phyloP scores from a whole-genome alignment of 2,797 vertebrate species.

The Epinephelus coioides region DNA sequence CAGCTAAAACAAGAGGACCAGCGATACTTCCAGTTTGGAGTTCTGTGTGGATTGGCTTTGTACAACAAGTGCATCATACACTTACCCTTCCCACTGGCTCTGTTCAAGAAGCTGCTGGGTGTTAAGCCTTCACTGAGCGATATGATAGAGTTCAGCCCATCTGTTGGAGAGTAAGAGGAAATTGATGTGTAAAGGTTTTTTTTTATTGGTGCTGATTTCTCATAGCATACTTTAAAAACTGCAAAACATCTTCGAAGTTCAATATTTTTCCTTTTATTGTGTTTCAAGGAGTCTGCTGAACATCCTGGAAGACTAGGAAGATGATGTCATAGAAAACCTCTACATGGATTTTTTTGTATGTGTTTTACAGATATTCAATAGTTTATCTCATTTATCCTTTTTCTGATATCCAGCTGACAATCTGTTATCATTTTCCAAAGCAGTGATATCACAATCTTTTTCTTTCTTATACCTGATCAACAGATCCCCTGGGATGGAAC shows the following conservation, averaged over 20 bases:
- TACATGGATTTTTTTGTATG: constrained; percentile 89
- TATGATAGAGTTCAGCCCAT: constrained; percentile 89
- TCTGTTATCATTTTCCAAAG: not conserved
- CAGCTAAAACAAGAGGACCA: constrained; percentile 89
- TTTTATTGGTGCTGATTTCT: not conserved
- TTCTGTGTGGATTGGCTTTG: constrained; percentile 93
- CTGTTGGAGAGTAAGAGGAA: constrained; percentile 81
- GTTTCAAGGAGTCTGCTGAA: constrained; percentile 65
- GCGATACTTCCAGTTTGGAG: constrained; percentile 89
- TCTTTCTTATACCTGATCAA: constrained; percentile 1
- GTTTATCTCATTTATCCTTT: not conserved
- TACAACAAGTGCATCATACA: constrained; percentile 92
- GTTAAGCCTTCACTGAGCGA: constrained; percentile 89
- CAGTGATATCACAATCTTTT: not conserved
- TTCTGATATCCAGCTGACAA: not conserved
- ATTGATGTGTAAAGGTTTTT: not conserved
- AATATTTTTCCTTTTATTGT: too few species aligned
- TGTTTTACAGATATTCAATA: not conserved
- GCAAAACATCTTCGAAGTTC: too few species aligned
- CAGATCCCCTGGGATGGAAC: constrained; percentile 68
- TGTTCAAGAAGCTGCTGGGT: constrained; percentile 93
- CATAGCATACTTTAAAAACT: not conserved
- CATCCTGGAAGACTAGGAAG: constrained; percentile 85
- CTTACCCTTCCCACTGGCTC: constrained; percentile 92
- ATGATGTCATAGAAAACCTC: constrained; percentile 84